A percentile compares a stretch with the other conserved stretches of the same genome.
Conservation (phyloP, 2,113 vertebrate genomes). For the Recurvirostra avosetta region DNA sequence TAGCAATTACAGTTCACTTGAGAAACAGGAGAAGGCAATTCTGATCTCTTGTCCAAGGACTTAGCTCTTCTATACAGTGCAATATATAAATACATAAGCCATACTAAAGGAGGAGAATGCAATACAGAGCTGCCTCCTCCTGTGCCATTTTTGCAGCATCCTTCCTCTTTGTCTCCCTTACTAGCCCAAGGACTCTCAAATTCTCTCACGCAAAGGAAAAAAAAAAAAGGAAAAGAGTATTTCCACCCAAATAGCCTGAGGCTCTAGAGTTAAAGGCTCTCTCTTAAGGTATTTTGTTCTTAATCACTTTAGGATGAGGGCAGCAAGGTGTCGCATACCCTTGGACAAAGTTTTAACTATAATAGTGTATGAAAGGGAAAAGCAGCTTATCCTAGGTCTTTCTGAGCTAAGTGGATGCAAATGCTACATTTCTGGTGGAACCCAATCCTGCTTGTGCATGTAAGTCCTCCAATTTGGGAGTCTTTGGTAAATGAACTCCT, state of each 20-base stretch:
- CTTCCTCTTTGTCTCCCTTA: neutral
- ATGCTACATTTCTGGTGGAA: neutral
- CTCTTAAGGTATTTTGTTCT: neutral
- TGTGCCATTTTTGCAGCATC: neutral
- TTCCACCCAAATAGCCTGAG: neutral
- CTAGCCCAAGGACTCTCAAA: neutral
- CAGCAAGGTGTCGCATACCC: neutral
- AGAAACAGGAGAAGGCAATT: neutral
- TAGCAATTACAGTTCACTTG: neutral
- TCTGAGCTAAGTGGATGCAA: neutral
- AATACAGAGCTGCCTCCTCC: neutral
- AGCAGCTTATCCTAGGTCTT: neutral
- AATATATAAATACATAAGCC: neutral
- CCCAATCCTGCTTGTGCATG: neutral
- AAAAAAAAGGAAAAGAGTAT: neutral
- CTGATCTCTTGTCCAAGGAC: neutral
- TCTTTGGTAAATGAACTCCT: neutral
- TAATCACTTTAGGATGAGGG: neutral
- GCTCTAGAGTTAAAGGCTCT: neutral
- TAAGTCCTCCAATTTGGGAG: neutral
- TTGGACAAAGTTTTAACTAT: neutral
- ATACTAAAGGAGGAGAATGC: neutral
- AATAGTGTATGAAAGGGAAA: neutral
- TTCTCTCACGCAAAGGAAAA: neutral
- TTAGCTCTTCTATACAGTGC: neutral